Conservation (phyloP, 2,888 invertebrate genomes). For the Malthinus seriepunctatus region DNA sequence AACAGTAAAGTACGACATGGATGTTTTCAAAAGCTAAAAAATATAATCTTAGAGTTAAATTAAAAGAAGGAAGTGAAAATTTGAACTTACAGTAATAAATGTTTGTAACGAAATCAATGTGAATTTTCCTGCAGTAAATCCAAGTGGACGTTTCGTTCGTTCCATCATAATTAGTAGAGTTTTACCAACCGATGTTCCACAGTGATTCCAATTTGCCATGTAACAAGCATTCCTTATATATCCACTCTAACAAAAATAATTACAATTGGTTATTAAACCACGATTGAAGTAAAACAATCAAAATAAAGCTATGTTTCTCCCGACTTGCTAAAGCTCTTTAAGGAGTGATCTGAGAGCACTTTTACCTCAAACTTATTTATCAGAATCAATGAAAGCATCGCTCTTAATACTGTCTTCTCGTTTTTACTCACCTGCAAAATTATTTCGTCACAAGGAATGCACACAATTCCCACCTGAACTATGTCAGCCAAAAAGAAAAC, state of each 20-base stretch:
- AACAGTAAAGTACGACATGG: neutral
- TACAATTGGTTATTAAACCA: neutral
- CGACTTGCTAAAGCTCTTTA: too few species aligned
- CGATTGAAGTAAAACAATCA: neutral
- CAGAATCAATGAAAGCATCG: too few species aligned
- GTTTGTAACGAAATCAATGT: constrained; percentile 3
- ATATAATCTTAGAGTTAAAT: neutral
- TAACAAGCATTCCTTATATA: constrained; percentile 6
- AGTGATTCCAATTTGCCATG: constrained; percentile 2
- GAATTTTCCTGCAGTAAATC: constrained; percentile 8
- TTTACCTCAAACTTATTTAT: too few species aligned
- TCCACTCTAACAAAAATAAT: neutral
- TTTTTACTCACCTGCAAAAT: neutral
- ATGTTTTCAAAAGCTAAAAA: neutral
- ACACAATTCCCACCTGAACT: neutral
- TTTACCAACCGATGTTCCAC: neutral
- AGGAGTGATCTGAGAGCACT: too few species aligned
- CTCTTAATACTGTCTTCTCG: neutral
- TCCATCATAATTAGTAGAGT: constrained; percentile 9
- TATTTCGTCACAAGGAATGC: neutral
- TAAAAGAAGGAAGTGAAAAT: neutral
- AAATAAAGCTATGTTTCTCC: neutral
- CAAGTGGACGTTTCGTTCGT: constrained; percentile 3
- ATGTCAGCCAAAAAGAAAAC: neutral
- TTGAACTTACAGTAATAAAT: neutral